phyloP scores from a whole-genome alignment of 2,888 invertebrate species.

The Baccha elongata region DNA sequence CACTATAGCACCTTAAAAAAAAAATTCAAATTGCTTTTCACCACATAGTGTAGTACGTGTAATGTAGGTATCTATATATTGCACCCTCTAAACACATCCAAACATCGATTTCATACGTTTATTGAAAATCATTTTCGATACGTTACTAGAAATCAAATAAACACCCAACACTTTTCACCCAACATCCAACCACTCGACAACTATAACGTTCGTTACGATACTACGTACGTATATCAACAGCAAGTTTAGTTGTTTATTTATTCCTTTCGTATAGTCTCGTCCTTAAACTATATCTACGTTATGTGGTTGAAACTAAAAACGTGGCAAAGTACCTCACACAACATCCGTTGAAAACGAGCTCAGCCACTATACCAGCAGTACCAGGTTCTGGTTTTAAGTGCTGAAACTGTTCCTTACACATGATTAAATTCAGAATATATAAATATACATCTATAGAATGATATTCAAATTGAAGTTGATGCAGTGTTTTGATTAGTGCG shows the following conservation, averaged over 20 bases:
- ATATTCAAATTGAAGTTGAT: slow-evolving; percentile 59
- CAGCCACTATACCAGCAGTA: not conserved
- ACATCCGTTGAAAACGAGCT: slow-evolving; percentile 9
- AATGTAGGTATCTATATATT: not conserved
- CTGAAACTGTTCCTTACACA: slow-evolving; percentile 64
- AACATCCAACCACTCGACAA: not conserved
- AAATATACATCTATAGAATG: slow-evolving; percentile 10
- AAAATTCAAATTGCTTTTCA: not conserved
- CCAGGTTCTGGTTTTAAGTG: slow-evolving; percentile 31
- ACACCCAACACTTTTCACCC: not conserved
- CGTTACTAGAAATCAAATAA: slow-evolving; percentile 36
- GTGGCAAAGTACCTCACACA: slow-evolving; percentile 32
- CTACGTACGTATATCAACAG: not conserved
- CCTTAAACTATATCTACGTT: slow-evolving; percentile 33
- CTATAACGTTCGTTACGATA: not conserved
- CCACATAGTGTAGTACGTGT: slow-evolving; percentile 6
- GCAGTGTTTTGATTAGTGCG: slow-evolving; percentile 62
- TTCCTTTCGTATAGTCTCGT: slow-evolving; percentile 38
- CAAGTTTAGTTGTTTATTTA: slow-evolving; percentile 50
- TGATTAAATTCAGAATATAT: slow-evolving; percentile 62
- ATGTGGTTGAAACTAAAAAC: slow-evolving; percentile 25
- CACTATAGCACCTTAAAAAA: no score
- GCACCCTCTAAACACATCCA: not conserved
- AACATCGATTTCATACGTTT: slow-evolving; percentile 34
- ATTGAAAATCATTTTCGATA: slow-evolving; percentile 53